Evolutionary conservation across 2,113 vertebrate species (phyloP).

Genomic region (Cyanoramphus novaezelandiae): DNA sequence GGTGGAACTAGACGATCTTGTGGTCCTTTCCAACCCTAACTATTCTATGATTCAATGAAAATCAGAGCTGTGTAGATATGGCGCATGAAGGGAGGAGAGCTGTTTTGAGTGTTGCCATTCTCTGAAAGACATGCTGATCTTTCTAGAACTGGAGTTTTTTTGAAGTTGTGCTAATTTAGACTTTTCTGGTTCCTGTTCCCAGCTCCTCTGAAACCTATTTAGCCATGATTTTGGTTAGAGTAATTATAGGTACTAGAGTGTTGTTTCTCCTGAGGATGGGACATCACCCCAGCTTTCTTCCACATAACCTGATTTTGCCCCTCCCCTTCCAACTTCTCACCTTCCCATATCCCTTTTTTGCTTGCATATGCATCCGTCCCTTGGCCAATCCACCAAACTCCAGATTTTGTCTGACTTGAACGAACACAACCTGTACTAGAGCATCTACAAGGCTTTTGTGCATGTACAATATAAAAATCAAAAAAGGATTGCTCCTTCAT

Average conservation of each 20-base stretch:
- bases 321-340: not conserved
- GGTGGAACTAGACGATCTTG: too few species aligned
- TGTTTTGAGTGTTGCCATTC: not conserved
- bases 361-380: not conserved
- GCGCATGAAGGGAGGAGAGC: not conserved
- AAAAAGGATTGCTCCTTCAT: not conserved
- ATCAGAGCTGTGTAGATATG: not conserved
- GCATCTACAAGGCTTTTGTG: not conserved
- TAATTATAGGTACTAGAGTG: not conserved
- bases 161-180: not conserved
- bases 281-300: not conserved
- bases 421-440: not conserved
- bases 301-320: rapidly evolving
- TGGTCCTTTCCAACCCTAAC: too few species aligned
- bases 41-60: not conserved
- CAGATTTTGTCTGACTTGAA: not conserved
- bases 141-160: not conserved
- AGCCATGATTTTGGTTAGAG: not conserved
- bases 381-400: not conserved
- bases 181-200: not conserved
- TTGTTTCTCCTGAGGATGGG: not conserved
- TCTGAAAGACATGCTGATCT: not conserved
- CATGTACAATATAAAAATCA: not conserved
- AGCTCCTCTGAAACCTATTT: not conserved
- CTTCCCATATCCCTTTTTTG: not conserved